These are phyloP conservation scores for Periplaneta americana DNA, from an alignment of 1,140 invertebrate genomes.

Conservation along the genomic window DNA sequence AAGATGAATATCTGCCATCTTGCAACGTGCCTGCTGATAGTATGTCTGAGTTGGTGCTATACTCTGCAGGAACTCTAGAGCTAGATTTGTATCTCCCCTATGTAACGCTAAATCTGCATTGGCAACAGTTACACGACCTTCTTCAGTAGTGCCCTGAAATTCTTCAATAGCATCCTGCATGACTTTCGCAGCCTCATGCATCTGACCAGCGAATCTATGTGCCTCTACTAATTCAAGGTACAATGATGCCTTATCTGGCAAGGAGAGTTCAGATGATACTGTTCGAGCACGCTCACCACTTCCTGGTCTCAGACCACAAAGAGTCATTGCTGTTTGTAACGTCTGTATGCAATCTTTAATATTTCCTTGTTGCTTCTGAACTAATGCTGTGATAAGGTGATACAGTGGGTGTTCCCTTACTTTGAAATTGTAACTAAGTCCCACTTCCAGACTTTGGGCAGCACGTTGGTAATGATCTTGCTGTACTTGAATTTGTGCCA, in stretches of 20 bases:
- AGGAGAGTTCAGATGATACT: conserved; percentile 49
- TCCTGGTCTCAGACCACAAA: conserved; percentile 35
- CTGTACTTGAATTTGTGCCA: conserved; percentile 77
- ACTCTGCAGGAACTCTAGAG: conserved; percentile 70
- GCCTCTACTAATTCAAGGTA: conserved; percentile 84
- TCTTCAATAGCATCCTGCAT: conserved; percentile 80
- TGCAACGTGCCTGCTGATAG: conserved; percentile 80
- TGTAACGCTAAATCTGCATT: conserved; percentile 77
- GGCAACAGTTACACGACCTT: conserved; percentile 74
- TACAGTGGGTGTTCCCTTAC: conserved; percentile 86
- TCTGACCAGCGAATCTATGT: conserved; percentile 61
- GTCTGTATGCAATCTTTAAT: conserved; percentile 68
- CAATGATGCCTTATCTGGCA: conserved; percentile 77
- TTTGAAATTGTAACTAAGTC: conserved; percentile 86
- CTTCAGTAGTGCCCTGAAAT: conserved; percentile 73
- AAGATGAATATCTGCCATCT: conserved; percentile 89
- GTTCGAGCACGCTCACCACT: conserved; percentile 34
- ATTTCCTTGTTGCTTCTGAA: conserved; percentile 72
- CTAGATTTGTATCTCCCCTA: conserved; percentile 74
- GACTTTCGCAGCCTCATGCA: conserved; percentile 71
- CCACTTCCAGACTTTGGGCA: conserved; percentile 78
- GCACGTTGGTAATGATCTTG: conserved; percentile 74
- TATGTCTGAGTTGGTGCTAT: conserved; percentile 76
- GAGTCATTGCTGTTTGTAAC: conserved; percentile 61
- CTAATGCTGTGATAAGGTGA: conserved; percentile 77